Conservation (phyloP, 2,888 invertebrate genomes). For the Hedychridium roseum region DNA sequence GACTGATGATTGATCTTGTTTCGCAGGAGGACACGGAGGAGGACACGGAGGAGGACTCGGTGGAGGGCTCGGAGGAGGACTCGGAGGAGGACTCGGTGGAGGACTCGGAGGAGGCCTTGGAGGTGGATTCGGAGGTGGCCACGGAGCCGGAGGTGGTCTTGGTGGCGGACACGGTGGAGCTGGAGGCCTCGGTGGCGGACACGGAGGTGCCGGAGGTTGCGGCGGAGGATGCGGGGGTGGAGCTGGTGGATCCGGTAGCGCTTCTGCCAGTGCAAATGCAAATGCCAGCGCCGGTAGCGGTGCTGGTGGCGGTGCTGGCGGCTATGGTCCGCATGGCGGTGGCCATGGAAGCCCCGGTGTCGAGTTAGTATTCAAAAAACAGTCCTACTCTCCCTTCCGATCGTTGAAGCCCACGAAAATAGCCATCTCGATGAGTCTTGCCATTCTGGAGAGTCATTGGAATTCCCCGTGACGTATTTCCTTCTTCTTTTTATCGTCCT, state of each 20-base stretch:
- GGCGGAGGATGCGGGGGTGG: slow-evolving; percentile 5
- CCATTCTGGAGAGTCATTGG: no score
- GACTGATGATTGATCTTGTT: no score
- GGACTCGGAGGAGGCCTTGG: slow-evolving; percentile 7
- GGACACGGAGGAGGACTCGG: slow-evolving; percentile 8
- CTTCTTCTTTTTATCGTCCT: no score
- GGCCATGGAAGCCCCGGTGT: no score
- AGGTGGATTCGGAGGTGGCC: slow-evolving; percentile 9
- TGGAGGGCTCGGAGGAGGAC: slow-evolving; percentile 8
- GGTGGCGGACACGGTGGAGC: slow-evolving; percentile 14
- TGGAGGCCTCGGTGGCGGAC: slow-evolving; percentile 17
- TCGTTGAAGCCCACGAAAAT: no score
- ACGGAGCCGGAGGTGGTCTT: slow-evolving; percentile 10
- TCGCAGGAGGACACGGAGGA: slow-evolving; percentile 2
- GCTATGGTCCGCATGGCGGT: slow-evolving; percentile 17
- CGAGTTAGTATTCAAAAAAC: slow-evolving; percentile 24
- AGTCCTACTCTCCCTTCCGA: no score
- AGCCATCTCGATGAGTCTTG: no score
- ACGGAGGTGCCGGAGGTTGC: slow-evolving; percentile 11
- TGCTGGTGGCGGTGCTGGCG: slow-evolving; percentile 14
- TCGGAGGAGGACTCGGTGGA: slow-evolving; percentile 5
- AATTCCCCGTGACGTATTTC: no score
- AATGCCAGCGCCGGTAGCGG: slow-evolving; percentile 10
- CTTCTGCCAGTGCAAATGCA: slow-evolving; percentile 28
- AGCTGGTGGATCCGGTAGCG: slow-evolving; percentile 10